These are phyloP conservation scores for Nicator chloris DNA, from an alignment of 2,113 vertebrate genomes.

Conservation along the genomic window DNA sequence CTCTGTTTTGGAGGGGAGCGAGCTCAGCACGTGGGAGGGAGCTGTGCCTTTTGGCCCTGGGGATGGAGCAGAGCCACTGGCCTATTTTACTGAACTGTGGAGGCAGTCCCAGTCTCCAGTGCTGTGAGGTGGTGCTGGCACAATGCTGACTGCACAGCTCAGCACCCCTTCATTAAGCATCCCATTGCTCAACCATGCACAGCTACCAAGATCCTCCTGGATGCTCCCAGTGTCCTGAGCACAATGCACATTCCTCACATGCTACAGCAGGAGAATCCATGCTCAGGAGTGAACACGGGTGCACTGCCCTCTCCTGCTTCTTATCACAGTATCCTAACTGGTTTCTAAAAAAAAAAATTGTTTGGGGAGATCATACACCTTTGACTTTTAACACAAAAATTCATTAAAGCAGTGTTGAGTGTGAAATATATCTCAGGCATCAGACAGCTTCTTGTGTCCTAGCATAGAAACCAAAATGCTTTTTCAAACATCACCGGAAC, in stretches of 20 bases:
- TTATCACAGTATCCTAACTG: background rate
- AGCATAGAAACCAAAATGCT: background rate
- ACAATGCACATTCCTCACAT: background rate
- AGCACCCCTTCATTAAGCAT: background rate
- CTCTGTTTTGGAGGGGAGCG: rapidly evolving
- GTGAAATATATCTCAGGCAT: background rate
- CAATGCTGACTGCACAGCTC: background rate
- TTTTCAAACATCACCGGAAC: background rate
- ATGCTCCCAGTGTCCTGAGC: background rate
- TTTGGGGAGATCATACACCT: background rate
- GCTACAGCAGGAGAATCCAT: background rate
- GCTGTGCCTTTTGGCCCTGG: background rate
- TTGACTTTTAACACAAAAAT: background rate
- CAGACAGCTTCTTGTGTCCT: background rate
- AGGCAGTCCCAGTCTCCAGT: background rate
- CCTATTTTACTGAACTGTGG: background rate
- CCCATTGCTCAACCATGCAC: background rate
- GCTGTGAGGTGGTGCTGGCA: background rate
- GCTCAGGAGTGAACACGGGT: background rate
- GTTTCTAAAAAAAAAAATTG: background rate
- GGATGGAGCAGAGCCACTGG: background rate
- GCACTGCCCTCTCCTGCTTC: background rate
- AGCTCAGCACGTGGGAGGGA: background rate
- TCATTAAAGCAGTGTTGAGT: background rate
- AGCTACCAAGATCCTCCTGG: background rate